These are phyloP conservation scores for Odontocerum albicorne DNA, from an alignment of 2,888 invertebrate genomes.

Conservation along the genomic window DNA sequence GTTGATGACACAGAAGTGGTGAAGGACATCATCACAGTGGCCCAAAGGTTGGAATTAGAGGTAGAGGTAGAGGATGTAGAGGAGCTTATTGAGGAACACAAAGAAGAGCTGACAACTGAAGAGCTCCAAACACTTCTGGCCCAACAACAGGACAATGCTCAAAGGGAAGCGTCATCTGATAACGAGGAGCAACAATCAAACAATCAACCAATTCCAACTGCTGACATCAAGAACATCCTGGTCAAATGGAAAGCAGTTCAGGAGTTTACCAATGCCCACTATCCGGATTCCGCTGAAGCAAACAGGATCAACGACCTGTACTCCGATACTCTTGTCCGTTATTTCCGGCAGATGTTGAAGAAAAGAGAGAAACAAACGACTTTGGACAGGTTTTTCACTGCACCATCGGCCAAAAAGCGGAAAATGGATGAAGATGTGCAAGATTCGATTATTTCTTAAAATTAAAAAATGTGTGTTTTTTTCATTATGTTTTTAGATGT, in stretches of 20 bases:
- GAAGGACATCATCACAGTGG: constrained; percentile 30
- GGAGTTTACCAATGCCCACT: not conserved
- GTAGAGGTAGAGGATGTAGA: constrained; percentile 25
- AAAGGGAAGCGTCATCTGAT: constrained; percentile 33
- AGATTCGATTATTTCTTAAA: too few relatives aligned
- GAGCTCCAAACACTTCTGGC: constrained; percentile 32
- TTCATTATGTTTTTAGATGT: too few relatives aligned
- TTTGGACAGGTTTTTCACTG: too few relatives aligned
- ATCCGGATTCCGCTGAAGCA: not conserved
- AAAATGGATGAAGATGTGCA: too few relatives aligned
- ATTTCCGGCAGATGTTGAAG: too few relatives aligned
- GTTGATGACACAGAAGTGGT: constrained; percentile 20
- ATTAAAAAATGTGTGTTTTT: too few relatives aligned
- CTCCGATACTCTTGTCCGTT: constrained; percentile 6
- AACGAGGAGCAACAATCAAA: constrained; percentile 28
- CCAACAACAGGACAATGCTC: constrained; percentile 32
- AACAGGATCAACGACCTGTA: constrained; percentile 1
- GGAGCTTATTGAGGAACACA: constrained; percentile 25
- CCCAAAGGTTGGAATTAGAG: constrained; percentile 27
- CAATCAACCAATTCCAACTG: constrained; percentile 31
- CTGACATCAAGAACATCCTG: constrained; percentile 33
- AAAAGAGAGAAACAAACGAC: too few relatives aligned
- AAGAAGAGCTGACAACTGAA: constrained; percentile 30
- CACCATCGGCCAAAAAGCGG: too few relatives aligned
- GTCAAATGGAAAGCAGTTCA: constrained; percentile 23